These are phyloP conservation scores for Alces alces DNA, from an alignment of 2,113 vertebrate species.

Conservation along the genomic window DNA sequence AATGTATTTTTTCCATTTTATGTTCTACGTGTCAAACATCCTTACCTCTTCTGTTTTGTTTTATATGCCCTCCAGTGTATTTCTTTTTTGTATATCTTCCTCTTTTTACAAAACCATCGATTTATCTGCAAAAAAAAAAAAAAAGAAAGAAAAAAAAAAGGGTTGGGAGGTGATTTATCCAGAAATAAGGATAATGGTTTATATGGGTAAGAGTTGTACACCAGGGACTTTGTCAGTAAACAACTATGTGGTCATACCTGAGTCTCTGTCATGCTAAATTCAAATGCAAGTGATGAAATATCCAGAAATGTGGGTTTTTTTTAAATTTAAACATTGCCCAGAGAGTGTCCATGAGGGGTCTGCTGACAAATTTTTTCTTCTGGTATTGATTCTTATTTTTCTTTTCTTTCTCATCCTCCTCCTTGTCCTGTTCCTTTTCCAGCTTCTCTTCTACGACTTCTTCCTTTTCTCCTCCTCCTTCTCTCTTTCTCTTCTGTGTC, in stretches of 20 bases:
- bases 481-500: not conserved
- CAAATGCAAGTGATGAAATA: not conserved
- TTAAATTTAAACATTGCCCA: slow-evolving; percentile 16
- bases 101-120: not conserved
- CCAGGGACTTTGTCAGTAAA: not conserved
- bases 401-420: not conserved
- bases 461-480: not conserved
- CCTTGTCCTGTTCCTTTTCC: not conserved
- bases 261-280: not conserved
- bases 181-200: not conserved
- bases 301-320: not conserved
- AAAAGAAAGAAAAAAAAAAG: not conserved
- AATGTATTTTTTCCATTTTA: not conserved
- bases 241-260: not conserved
- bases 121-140: not conserved
- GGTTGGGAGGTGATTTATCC: not conserved
- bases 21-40: not conserved
- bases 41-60: not conserved
- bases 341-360: not conserved
- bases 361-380: not conserved
- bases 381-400: not conserved
- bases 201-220: not conserved
- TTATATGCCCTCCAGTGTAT: not conserved
- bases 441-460: not conserved
- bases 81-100: not conserved